Evolutionary conservation across 2,113 vertebrate species (phyloP), one percentile per base, ranked within the genome.

Genomic region (Acrocephalus kingi): DNA sequence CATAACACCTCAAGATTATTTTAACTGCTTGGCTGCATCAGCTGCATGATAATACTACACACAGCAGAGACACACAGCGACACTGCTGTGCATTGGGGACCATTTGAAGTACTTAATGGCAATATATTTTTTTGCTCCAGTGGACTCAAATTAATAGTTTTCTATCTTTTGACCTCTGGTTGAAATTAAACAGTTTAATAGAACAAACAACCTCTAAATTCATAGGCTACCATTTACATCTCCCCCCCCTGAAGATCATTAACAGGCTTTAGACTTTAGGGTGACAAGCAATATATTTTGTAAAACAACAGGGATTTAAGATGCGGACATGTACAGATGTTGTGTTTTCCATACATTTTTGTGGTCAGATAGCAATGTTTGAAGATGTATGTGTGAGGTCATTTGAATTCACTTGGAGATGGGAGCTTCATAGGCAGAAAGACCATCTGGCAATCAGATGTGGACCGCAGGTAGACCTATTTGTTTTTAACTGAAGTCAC

Each of bases 351-450:
- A 85, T 86, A 67, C 79, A 93, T 94, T 97, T 97, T 96, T 96
- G 92, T 86, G 96, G 96, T 97, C 91, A 94, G 94, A 97, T 96
- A 97, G 94, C 94, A 94, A 97, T 96, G 95, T 95, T 96, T 96
- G 97, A 97, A 96, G 96, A 90, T 96, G 96, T 84, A 96, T 96
- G 95, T 97, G 97, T 97, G 98, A 97, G 97, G 97, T 98, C 96
- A 98, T 87, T 97, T 89, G 90, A 97, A 96, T 95, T 91, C 92
- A 96, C 87, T 96, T 77, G 45, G 84, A 88, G 96, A 96, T 86
- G 87, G 89, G 90, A 91, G 80, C 41, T 86, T 71, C 95, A 59
- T 87, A 94, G 58, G 86, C 89, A 89, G 76, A 78, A 67, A 94
- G 83, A 95, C 88, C 96, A 97, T 97, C 97, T 97, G 96, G 97